phyloP scores from a whole-genome alignment of 2,113 vertebrate genomes.

The Ailurus styani region DNA sequence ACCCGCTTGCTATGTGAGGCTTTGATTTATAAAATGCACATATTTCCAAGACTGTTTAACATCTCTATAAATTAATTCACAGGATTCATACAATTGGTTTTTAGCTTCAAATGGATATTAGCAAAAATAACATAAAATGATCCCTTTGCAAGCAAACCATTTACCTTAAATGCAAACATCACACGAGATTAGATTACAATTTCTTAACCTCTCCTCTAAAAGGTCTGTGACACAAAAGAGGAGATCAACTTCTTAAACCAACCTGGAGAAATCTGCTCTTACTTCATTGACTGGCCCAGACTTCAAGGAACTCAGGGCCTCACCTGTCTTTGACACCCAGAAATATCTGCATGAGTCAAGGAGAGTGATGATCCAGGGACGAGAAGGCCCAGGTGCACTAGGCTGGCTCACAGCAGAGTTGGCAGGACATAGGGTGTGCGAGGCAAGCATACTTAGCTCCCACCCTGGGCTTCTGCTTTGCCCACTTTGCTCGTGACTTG shows the following conservation, averaged over 20 bases:
- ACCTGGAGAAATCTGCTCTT: not conserved
- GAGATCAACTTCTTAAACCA: not conserved
- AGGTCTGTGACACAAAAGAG: not conserved
- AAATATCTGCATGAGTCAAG: not conserved
- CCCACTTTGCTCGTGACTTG: not conserved
- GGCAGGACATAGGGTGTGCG: not conserved
- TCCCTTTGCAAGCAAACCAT: not conserved
- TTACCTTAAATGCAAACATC: constrained; percentile 9
- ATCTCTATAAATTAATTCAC: constrained; percentile 76
- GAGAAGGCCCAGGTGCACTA: not conserved
- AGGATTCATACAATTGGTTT: constrained; percentile 39
- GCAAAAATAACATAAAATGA: constrained; percentile 24
- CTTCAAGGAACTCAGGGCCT: not conserved
- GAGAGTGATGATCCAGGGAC: not conserved
- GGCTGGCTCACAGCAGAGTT: accelerated
- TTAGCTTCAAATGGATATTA: constrained; percentile 29
- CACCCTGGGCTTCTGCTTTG: not conserved
- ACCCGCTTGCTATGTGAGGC: constrained; percentile 64
- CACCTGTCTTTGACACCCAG: not conserved
- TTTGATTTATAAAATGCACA: constrained; percentile 42
- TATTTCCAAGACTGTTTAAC: constrained; percentile 12
- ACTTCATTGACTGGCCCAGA: not conserved
- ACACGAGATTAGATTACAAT: not conserved
- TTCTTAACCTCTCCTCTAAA: not conserved
- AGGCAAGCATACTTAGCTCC: not conserved